Evolutionary conservation across 1,140 invertebrate genomes (phyloP), one percentile per base, ranked within the genome.

Genomic region (Drosophila nigromelanica): DNA sequence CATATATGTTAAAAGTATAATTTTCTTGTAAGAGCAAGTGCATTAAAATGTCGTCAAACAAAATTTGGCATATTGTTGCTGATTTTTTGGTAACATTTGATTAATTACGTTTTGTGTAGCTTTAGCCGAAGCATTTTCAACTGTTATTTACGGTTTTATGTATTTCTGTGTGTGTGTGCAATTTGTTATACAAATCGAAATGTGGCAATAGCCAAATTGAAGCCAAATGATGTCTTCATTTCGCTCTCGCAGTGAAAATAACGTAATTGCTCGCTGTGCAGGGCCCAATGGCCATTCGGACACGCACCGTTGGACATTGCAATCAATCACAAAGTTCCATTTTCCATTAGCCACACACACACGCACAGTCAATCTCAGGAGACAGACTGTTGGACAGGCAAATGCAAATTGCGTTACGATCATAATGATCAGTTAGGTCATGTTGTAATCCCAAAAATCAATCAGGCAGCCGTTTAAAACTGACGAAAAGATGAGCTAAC

Each of bases 171-270:
- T 55, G 24, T 24, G 21, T 52, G 64, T 64, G 73, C 73, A 81
- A 80, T 85, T 86, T 70, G 78, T 78, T 75, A 47, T 77, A 77
- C 81, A 86, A 86, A 86, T 81, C 66, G 54, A 71, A 42, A 50
- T 86, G 82, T 78, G 82, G 81, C 78, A 86, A 86, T 81, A 64
- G 74, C 66, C 71, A 81, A 81, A 86, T 87, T 78, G 45, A 66
- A 80, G 76, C 81, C 80, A 81, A 86, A 87, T 86, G 81, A 86
- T 86, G 81, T 87, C 81, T 86, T 87, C 78, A 77, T 86, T 87
- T 87, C 70, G 81, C 80, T 85, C 76, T 83, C 76, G 76, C 80
- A 85, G 73, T 64, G 78, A 71, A 86, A 82, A 72, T 59, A 86
- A 68, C 60, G 71, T 85, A 87, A 87, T 78, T 87, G 82, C 71